These are phyloP conservation scores for Sarcoramphus papa DNA, from an alignment of 2,797 vertebrate species.

Conservation along the genomic window DNA sequence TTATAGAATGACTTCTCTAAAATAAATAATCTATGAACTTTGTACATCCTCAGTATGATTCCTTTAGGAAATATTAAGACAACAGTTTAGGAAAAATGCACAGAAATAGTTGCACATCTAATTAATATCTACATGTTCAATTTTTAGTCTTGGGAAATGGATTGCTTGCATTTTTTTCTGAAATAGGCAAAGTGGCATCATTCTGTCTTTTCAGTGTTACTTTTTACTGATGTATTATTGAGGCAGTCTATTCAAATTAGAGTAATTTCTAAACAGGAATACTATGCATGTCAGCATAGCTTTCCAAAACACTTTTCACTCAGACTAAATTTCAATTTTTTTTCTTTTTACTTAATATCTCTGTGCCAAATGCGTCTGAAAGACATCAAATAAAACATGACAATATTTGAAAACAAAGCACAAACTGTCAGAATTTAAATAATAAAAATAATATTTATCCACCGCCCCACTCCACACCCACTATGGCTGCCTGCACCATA, in stretches of 20 bases:
- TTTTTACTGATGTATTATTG: neutral
- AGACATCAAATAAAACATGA: neutral
- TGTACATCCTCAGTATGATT: neutral
- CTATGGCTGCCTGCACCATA: neutral
- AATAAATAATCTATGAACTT: neutral
- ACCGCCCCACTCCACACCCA: accelerated
- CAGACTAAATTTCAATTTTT: neutral
- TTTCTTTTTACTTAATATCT: neutral
- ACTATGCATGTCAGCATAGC: neutral
- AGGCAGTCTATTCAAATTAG: neutral
- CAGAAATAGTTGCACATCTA: neutral
- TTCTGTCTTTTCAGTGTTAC: neutral
- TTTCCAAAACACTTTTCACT: neutral
- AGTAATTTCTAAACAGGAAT: neutral
- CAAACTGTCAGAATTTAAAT: neutral
- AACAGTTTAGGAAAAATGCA: neutral
- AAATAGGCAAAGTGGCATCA: neutral
- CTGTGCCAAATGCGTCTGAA: neutral
- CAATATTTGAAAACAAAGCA: neutral
- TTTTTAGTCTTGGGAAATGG: neutral
- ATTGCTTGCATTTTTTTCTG: neutral
- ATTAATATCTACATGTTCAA: neutral
- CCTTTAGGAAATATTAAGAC: neutral
- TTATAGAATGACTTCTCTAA: neutral
- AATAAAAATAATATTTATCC: neutral